Base-by-base conservation (phyloP, 2,113 vertebrate genomes). In the Dascyllus trimaculatus region DNA sequence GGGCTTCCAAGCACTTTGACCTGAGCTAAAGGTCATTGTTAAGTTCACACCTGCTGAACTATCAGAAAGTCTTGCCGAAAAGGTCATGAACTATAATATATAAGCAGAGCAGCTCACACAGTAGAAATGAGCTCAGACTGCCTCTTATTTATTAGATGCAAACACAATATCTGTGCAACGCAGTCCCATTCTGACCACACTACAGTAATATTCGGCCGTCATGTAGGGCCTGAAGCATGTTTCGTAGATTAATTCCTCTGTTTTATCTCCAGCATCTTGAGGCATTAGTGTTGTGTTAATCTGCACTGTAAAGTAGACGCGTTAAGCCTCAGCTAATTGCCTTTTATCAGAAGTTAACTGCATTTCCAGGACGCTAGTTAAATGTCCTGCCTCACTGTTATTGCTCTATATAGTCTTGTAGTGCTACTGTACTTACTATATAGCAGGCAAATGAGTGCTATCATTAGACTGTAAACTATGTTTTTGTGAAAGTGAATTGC, bases 231-330 rank as follows among this genome's bases (percentile, higher is more conserved):
- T n/a, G 0, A 38, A 56, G 22, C 35, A 1, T 46, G 26, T 72
- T 53, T 70, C 43, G 52, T 11, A 11, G 22, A 38, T 53, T 43
- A 64, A 52, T 43, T 38, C 21, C 32, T 68, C 38, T 10, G 7
- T 75, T 74, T 65, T 49, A 79, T 74, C 56, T 57, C 13, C 15
- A 51, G 59, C 71, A 62, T 79, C 71, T 80, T 43, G 59, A 81
- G 59, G 40, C 71, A 45, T 60, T 53, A 45, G 18, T 45, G 56
- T 49, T 52, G 61, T 66, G n/a, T 59, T 80, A 75, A 74, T 83
- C 32, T 66, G 59, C n/a, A 38, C 71, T 71, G 19, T 63, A 48
- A 69, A 58, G 70, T 70, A 5, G 4, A 73, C 58, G 25, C 1
- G 0, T 49, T 70, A 63, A 74, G 19, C 58, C 53, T 45, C 2